Base-by-base conservation (phyloP, 2,888 invertebrate genomes). In the Cordilura impudica region DNA sequence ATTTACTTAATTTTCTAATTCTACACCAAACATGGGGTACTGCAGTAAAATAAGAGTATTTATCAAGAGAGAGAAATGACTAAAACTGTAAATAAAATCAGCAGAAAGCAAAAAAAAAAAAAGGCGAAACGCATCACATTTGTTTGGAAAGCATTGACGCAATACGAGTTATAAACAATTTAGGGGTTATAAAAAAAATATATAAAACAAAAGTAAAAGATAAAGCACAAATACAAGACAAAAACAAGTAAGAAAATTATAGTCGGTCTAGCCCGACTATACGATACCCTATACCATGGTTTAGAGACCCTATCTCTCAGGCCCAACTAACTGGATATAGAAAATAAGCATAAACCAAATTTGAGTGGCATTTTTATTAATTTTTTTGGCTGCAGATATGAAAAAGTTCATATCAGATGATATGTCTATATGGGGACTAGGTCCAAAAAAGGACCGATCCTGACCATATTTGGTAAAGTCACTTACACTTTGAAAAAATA, bases 91-190 rank as follows among this genome's bases (percentile, higher is more conserved):
- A 63, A n/a, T 45, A 74, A 67, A 45, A 21, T 49, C 49, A 21
- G 21, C 18, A 14, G 45, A n/a, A 45, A 45, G 31, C 4, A n/a
- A 8, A 21, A 65, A 21, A 69, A 16, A 69, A 60, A 39, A 49
- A 49, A 35, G 39, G 51, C 69, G 12, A 65, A 61, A 60, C 45
- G 65, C 78, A 72, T 78, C 78, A 78, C 54, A 63, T 61, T 63
- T 78, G 61, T 65, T 78, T 69, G 58, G 58, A 63, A 63, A 69
- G 51, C 63, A 78, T 78, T 78, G 78, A 78, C 78, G 78, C 65
- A 78, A 78, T 65, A 35, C 21, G 51, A 45, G 69, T 35, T 60
- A 65, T 53, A 73, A 78, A 72, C 60, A 72, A 2, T 31, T 39
- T 66, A 72, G 31, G 49, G 26, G 58, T 60, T 54, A 56, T 39